Evolutionary conservation across 2,888 invertebrate genomes (phyloP), one percentile per base, ranked within the genome.

Genomic region (Boloria euphrosyne): DNA sequence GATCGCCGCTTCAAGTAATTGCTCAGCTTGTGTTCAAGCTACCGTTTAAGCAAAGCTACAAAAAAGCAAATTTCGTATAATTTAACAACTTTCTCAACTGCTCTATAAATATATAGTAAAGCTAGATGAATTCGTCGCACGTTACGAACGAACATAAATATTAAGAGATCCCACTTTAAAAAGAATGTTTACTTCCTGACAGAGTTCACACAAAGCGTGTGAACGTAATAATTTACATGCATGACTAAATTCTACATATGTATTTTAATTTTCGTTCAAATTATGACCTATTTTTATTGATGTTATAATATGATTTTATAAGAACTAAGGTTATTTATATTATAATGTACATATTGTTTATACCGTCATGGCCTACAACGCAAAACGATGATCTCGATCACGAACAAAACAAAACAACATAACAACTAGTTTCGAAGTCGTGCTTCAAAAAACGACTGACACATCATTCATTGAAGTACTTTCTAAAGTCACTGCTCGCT

Each of bases 381-480:
- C 17, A 17, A 53, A 58, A 67, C 65, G 67, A 64, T 67, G 62
- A 65, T 66, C 71, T 64, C 65, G 50, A 65, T 65, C 61, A 70
- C 59, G 63, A 70, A 64, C 72, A 63, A 58, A 72, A 69, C 71
- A 72, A 69, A 69, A 60, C 55, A 67, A 65, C 64, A 60, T 52
- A 68, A 71, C 71, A 74, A 83, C 86, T 75, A 80, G 87, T 89
- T 87, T 83, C 82, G 74, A 80, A 85, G 82, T 83, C 82, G 74
- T 74, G 77, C 77, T 78, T 78, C 81, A 80, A 78, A 78, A 80
- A 82, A 83, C 84, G 80, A 78, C 78, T 74, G 78, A 81, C 80
- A 67, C 67, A 68, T 67, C 59, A 65, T 58, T 70, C 63, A 66
- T 67, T 67, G 54, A 50, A 65, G 54, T 50, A 67, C 69, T 71